These are phyloP conservation scores for Parnassius mnemosyne DNA, from an alignment of 2,888 invertebrate genomes.

Conservation along the genomic window DNA sequence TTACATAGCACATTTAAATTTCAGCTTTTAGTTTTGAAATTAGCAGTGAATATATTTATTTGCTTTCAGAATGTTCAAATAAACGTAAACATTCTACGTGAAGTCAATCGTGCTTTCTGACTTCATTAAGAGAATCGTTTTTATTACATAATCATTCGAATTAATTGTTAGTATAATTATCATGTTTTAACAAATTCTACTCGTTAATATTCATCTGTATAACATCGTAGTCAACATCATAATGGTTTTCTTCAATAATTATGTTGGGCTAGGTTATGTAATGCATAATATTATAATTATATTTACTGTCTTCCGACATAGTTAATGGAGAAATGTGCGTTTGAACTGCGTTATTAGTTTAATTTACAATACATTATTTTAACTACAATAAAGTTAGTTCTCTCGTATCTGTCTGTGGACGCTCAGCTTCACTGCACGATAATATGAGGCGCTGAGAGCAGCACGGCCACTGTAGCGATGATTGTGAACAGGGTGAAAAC, in stretches of 20 bases:
- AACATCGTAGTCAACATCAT: slow-evolving; percentile 75
- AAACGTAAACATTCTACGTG: slow-evolving; percentile 4
- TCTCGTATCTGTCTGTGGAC: slow-evolving; percentile 49
- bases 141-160: slow-evolving; percentile 35
- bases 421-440: slow-evolving; percentile 88
- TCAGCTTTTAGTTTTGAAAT: neutral
- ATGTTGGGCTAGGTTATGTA: slow-evolving; percentile 58
- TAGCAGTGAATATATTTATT: neutral
- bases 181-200: slow-evolving; percentile 64
- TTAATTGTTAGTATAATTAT: slow-evolving; percentile 23
- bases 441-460: slow-evolving; percentile 95
- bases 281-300: slow-evolving; percentile 47
- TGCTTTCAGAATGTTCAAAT: neutral
- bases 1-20: too few species aligned
- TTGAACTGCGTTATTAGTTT: slow-evolving; percentile 66
- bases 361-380: slow-evolving; percentile 43
- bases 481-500: slow-evolving; percentile 97
- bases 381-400: slow-evolving; percentile 67
- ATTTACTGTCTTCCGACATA: slow-evolving; percentile 69
- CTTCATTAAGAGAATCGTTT: slow-evolving; percentile 11
- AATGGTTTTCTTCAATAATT: slow-evolving; percentile 69
- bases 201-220: slow-evolving; percentile 68
- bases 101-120: slow-evolving; percentile 2
- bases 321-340: slow-evolving; percentile 71
- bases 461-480: slow-evolving; percentile 94